These are phyloP conservation scores for Montipora sp. DNA, from an alignment of 64 coral and sea anemone species.

Conservation along the genomic window DNA sequence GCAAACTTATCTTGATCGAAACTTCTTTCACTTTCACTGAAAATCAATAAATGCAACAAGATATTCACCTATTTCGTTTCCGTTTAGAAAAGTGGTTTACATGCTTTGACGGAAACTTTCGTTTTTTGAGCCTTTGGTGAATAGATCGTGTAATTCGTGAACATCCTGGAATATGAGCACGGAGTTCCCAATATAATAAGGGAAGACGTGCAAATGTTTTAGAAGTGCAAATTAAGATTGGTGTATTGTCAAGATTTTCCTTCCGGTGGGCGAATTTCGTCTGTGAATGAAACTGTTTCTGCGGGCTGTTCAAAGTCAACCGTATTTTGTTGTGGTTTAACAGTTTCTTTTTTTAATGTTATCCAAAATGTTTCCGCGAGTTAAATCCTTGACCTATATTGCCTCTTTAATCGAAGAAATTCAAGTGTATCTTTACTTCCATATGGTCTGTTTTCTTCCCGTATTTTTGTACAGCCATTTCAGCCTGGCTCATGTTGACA, in stretches of 20 bases:
- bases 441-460: not conserved
- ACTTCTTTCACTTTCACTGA: not conserved
- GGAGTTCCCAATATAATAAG: not conserved
- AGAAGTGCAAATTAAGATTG: not conserved
- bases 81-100: not conserved
- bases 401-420: not conserved
- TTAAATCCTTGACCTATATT: not conserved
- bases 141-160: not conserved
- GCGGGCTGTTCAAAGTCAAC: not conserved
- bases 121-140: not conserved
- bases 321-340: not conserved
- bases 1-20: slow-evolving; percentile 5
- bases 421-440: too few relatives aligned
- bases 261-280: not conserved
- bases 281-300: not conserved
- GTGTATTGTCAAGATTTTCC: not conserved
- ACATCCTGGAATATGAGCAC: not conserved
- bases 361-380: not conserved
- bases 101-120: slow-evolving; percentile 24
- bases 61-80: slow-evolving; percentile 23
- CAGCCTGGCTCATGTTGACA: not conserved
- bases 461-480: not conserved
- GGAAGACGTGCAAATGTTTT: not conserved
- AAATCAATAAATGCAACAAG: not conserved
- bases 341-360: not conserved